phyloP scores from a whole-genome alignment of 2,113 vertebrate genomes.

The Machaerirhynchus nigripectus region DNA sequence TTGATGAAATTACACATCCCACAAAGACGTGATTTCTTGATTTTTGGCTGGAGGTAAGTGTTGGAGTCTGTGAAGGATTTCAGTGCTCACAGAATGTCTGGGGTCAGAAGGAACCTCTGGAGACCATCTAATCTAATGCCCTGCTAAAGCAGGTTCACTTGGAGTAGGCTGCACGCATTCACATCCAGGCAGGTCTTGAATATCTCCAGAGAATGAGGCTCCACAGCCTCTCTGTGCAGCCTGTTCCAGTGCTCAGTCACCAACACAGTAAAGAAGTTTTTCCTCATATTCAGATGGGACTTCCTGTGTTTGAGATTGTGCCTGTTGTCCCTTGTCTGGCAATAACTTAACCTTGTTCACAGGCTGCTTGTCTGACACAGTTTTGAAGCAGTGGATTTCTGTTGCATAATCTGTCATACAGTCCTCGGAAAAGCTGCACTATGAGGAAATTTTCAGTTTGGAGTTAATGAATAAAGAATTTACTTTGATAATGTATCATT shows the following conservation, averaged over 20 bases:
- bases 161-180: background rate
- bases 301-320: background rate
- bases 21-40: background rate
- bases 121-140: background rate
- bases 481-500: slow-evolving; percentile 37
- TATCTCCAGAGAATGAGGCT: background rate
- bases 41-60: background rate
- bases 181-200: background rate
- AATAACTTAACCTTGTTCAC: background rate
- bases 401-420: background rate
- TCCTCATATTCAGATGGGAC: background rate
- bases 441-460: background rate
- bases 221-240: background rate
- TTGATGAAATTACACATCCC: background rate
- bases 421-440: background rate
- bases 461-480: slow-evolving; percentile 58
- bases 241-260: background rate
- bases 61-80: background rate
- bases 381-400: background rate
- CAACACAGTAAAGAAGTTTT: background rate
- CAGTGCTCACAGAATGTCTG: background rate
- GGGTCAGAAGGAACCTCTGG: background rate
- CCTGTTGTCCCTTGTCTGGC: background rate
- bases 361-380: background rate
- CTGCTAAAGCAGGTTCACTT: background rate